Conservation (phyloP, 2,888 invertebrate species). For the Capitulum mitella region DNA sequence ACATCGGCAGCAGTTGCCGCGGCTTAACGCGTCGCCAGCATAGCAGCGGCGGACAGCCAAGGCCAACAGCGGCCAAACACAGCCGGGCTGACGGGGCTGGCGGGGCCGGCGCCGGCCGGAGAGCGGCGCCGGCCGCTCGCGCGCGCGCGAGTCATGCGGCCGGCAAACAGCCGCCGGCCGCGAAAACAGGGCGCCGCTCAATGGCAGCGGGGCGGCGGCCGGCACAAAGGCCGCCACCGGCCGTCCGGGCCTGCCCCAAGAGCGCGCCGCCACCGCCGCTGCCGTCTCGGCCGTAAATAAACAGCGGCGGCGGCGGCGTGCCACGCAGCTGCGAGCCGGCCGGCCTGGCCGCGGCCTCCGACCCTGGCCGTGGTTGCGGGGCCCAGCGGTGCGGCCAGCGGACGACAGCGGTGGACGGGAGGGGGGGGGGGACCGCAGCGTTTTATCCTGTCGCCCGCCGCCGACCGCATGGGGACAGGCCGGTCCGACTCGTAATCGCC, state of each 20-base stretch:
- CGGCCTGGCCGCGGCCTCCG: too few relatives aligned
- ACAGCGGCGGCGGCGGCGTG: neutral
- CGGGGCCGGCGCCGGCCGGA: conserved; percentile 51
- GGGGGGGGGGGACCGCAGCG: too few relatives aligned
- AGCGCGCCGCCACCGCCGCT: conserved; percentile 44
- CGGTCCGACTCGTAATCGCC: too few relatives aligned
- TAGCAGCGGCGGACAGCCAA: conserved; percentile 51
- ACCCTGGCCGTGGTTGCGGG: too few relatives aligned
- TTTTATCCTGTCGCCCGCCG: too few relatives aligned
- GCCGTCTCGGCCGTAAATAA: neutral
- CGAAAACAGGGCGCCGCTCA: neutral
- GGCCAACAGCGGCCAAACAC: conserved; percentile 55
- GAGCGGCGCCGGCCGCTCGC: neutral
- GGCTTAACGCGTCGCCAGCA: conserved; percentile 48
- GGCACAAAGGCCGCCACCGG: neutral
- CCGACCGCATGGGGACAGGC: too few relatives aligned
- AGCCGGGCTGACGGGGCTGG: conserved; percentile 59
- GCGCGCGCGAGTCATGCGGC: too few relatives aligned
- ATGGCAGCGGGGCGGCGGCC: neutral
- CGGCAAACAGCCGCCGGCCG: neutral
- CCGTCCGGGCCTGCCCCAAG: neutral
- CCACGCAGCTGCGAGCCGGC: too few relatives aligned
- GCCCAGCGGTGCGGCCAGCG: too few relatives aligned
- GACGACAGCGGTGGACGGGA: too few relatives aligned
- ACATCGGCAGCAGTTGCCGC: conserved; percentile 36